Base-by-base conservation (phyloP, 2,797 vertebrate species). In the Cichlasoma orientale region DNA sequence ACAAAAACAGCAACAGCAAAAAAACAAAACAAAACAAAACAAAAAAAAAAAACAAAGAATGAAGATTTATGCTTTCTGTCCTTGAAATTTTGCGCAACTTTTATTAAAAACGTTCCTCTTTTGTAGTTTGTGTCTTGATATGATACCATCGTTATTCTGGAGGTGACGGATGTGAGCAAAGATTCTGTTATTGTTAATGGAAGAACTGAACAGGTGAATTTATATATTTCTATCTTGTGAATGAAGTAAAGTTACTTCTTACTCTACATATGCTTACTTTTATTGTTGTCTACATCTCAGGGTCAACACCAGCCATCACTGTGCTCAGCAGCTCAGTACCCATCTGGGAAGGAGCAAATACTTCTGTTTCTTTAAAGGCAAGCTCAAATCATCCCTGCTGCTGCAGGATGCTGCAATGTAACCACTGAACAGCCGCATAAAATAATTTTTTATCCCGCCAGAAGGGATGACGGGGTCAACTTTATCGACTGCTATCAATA, bases 321-420 rank as follows among this genome's bases (percentile, higher is more conserved):
- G 91, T 13, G 55, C 75, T 7, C 68, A 89, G 78, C 87, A 92
- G 77, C 38, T 95, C 72, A 95, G 95, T 41, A 56, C 63, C 23
- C 78, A 81, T n/a, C 79, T 96, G 80, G 94, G 94, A 44, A 90
- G 92, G 57, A 85, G 44, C 36, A 81, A 80, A 72, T 93, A 94
- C 72, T 94, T 72, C 72, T 95, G 59, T 95, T 95, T 82, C 83
- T 95, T 7, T 94, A 93, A 89, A 90, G 93, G 93, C 94, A 77
- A 47, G 9, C 59, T 66, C 38, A 10, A 19, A 31, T 21, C 1
- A 1, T 44, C 12, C 29, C 29, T 31, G 5, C 29, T 31, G 29
- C 29, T 31, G 29, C 29, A 69, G 7, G 18, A 6, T 21, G 9
- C 10, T 25, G 3, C 10, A n/a, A 14, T 11, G 1, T 21, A 23